Base-by-base conservation (phyloP, 1,140 invertebrate species). In the Cydia fagiglandana region DNA sequence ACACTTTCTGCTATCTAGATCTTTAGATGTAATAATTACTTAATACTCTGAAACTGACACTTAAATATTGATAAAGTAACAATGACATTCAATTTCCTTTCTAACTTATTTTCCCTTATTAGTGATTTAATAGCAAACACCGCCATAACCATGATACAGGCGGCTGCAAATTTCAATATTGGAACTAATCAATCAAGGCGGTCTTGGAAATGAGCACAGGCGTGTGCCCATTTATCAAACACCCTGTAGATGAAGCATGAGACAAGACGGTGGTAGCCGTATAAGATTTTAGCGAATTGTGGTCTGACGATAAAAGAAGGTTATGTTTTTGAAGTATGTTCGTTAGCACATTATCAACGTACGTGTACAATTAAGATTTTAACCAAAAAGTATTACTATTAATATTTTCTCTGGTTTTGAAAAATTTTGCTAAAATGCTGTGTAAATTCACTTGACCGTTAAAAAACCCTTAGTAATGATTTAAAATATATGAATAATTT, bases 171-270 rank as follows among this genome's bases (percentile, higher is more conserved):
- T 85, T 85, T 85, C 81, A 85, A 84, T 86, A 86, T 85, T 83
- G 80, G 80, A 81, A 80, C 81, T 81, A 85, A 87, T 87, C 85
- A 87, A 87, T 87, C 85, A 87, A 81, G 76, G 50, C 45, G 81
- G 76, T 76, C 66, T 78, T 80, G 84, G 79, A 83, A 84, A 83
- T 84, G 81, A 82, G 83, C 79, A 70, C 66, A 78, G 77, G 80
- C 80, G 75, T 81, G 77, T 77, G 77, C 78, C 79, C 83, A 83
- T 87, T 87, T 87, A 87, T 87, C 83, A 86, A 81, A 80, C 78
- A 81, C 20, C 75, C 79, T 81, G 82, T 80, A 82, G 82, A 83
- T 83, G 83, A 82, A 82, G 79, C 80, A 79, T 81, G 79, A 76
- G 76, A 68, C 66, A 76, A 74, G 45, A 70, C 66, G 75, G 74